Evolutionary conservation across 2,888 invertebrate genomes (phyloP), one percentile per base, ranked within the genome.

Genomic region (Epiblema foenella): DNA sequence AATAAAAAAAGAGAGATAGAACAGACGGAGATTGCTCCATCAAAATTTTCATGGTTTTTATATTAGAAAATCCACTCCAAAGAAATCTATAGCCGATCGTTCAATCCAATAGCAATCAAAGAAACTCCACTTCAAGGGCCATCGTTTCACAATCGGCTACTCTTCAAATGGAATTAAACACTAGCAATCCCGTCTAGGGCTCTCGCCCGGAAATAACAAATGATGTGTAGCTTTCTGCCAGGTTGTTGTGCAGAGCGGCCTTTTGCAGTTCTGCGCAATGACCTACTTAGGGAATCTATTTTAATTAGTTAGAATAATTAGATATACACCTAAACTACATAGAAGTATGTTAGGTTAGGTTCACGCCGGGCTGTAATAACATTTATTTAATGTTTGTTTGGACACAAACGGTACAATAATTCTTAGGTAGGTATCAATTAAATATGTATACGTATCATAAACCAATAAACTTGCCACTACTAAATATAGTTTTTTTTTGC

Each of bases 131-230:
- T n/a, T 39, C 37, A n/a, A 64, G 63, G 39, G 37, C 63, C 63
- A 64, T 64, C 63, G 52, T 64, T 39, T 52, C 63, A 37, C 63
- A 64, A 64, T 64, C 63, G 52, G 20, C 63, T 39, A 52, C 63
- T 37, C 63, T 64, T 64, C 37, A 64, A 64, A 64, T 37, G 52
- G 63, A 64, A 64, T 64, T 64, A 64, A 39, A 64, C 52, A 64
- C 63, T 64, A 64, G 63, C 63, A 39, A 64, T 54, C 52, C 52
- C 52, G 18, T 64, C 20, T 52, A 64, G 63, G 52, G 63, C 63
- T 64, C 63, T 64, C 20, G 20, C 52, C 39, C 20, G 9, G 52
- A 52, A 63, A 52, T 37, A 39, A 60, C 46, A n/a, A 37, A 18
- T n/a, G 58, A 12, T 58, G 11, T 18, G 58, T 18, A 39, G 18